phyloP scores from a whole-genome alignment of 1,140 invertebrate species.

The Achroia grisella region DNA sequence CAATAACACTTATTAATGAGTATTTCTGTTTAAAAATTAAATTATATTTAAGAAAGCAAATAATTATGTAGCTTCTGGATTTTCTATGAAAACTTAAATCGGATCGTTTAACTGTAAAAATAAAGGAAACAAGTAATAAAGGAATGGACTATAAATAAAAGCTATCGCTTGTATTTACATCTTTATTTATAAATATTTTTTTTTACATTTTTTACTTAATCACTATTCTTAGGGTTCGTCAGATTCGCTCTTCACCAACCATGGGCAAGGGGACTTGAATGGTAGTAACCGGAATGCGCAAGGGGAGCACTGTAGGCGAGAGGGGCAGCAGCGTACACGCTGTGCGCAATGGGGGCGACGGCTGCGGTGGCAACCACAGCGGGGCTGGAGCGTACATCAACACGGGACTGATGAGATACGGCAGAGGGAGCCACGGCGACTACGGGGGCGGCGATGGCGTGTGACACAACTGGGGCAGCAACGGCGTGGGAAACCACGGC shows the following conservation, averaged over 20 bases:
- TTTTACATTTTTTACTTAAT: conserved; percentile 21
- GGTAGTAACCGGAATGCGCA: conserved; percentile 11
- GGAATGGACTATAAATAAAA: too few species aligned
- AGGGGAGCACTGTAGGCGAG: conserved; percentile 24
- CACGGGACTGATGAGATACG: conserved; percentile 46
- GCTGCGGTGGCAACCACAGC: conserved; percentile 22
- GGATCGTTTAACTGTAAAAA: too few species aligned
- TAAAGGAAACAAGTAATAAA: too few species aligned
- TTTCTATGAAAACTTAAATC: too few species aligned
- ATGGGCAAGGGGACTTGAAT: conserved; percentile 23
- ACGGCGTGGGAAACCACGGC: conserved; percentile 44
- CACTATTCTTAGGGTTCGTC: conserved; percentile 39
- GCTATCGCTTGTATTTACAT: too few species aligned
- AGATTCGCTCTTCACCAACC: conserved; percentile 41
- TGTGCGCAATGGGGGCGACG: conserved; percentile 24
- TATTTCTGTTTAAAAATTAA: too few species aligned
- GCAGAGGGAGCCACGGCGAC: conserved; percentile 38
- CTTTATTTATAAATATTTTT: conserved; percentile 25
- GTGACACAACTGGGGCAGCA: conserved; percentile 34
- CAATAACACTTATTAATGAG: too few species aligned
- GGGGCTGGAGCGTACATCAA: conserved; percentile 36
- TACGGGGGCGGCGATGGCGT: conserved; percentile 23
- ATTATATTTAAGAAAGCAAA: too few species aligned
- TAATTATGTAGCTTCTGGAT: too few species aligned
- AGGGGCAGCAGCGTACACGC: conserved; percentile 25